Conservation (phyloP, 2,888 invertebrate genomes). For the Ochropacha duplaris region DNA sequence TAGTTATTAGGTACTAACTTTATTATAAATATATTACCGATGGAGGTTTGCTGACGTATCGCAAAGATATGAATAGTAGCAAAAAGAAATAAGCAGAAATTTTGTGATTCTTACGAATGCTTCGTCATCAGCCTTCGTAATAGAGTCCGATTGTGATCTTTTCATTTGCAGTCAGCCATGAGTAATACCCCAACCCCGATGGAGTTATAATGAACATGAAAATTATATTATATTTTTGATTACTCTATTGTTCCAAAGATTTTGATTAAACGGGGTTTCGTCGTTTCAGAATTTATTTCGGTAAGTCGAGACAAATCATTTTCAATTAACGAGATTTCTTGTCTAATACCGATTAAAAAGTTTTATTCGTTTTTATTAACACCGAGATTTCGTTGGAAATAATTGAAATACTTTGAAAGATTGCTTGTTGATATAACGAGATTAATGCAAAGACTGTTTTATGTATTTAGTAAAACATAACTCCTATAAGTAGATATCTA, state of each 20-base stretch:
- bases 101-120: constrained; percentile 14
- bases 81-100: constrained; percentile 21
- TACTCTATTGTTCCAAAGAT: constrained; percentile 66
- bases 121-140: constrained; percentile 59
- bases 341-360: constrained; percentile 43
- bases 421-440: not conserved
- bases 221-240: constrained; percentile 75
- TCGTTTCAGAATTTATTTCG: constrained; percentile 46
- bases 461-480: too few species aligned
- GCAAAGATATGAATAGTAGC: constrained; percentile 4
- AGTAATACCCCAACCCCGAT: constrained; percentile 60
- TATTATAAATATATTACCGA: too few species aligned
- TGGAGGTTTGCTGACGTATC: too few species aligned
- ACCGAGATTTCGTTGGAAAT: constrained; percentile 17
- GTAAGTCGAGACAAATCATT: constrained; percentile 55
- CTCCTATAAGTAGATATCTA: too few species aligned
- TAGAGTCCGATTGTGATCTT: constrained; percentile 73
- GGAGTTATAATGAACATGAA: constrained; percentile 71
- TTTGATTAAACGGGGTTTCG: constrained; percentile 64
- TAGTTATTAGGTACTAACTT: too few species aligned
- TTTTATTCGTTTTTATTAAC: constrained; percentile 44
- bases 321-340: constrained; percentile 53
- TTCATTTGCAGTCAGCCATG: constrained; percentile 74
- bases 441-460: not conserved
- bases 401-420: constrained; percentile 31